phyloP scores from a whole-genome alignment of 2,888 invertebrate genomes.

The Junonia oenone region DNA sequence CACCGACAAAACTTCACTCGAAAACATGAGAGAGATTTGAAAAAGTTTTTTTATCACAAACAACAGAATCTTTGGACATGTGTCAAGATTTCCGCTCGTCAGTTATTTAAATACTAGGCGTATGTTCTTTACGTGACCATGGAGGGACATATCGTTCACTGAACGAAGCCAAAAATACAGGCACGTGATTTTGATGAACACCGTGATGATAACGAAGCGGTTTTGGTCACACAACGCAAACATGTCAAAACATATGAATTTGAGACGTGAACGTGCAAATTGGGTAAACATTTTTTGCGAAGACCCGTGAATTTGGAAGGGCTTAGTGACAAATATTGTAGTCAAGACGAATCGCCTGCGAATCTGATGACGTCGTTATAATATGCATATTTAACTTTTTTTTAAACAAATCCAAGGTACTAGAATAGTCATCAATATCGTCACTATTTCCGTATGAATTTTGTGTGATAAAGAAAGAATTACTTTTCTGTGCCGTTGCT shows the following conservation, averaged over 20 bases:
- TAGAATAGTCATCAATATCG: too few species aligned
- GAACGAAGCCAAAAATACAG: constrained; percentile 3
- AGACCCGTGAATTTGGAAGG: background rate
- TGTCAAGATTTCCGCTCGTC: constrained; percentile 36
- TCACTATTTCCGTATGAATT: too few species aligned
- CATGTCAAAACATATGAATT: background rate
- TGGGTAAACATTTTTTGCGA: background rate
- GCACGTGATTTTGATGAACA: background rate
- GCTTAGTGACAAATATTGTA: background rate
- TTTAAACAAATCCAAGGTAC: too few species aligned
- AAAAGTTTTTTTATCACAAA: background rate
- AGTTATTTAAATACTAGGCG: constrained; percentile 1
- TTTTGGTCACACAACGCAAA: background rate
- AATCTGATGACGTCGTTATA: too few species aligned
- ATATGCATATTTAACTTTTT: too few species aligned
- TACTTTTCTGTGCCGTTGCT: too few species aligned
- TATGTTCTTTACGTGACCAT: background rate
- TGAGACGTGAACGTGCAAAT: background rate
- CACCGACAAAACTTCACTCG: background rate
- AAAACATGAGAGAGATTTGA: background rate
- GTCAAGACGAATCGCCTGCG: background rate
- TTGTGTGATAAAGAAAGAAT: too few species aligned
- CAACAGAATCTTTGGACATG: constrained; percentile 33
- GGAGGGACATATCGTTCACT: background rate
- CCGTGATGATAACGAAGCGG: background rate